Base-by-base conservation (phyloP, 2,888 invertebrate species). In the Abscondita cerata region DNA sequence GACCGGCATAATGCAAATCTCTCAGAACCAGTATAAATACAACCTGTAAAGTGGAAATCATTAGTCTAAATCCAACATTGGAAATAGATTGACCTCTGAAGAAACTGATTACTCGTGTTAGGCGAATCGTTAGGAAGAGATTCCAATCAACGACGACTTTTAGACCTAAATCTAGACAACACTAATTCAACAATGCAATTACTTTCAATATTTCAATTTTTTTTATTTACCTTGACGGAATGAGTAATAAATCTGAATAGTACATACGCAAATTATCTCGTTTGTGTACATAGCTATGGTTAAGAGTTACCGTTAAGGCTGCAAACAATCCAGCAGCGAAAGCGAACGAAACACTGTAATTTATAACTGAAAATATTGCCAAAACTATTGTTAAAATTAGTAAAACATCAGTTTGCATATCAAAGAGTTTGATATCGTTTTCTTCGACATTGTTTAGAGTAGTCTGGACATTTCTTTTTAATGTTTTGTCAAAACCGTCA, bases 211-310 rank as follows among this genome's bases (percentile, higher is more conserved):
- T 25, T 25, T 25, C 6, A n/a, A 25, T 25, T 25, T 25, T 25
- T 6, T 25, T n/a, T 25, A 25, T 25, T 6, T 25, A 25, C 25
- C 25, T 25, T 4, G 25, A 25, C 6, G 25, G 25, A 25, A 25
- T 25, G 68, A 88, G 75, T 13, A 85, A 83, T 64, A 93, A 79
- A 72, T 92, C 90, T 71, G 91, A 90, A 60, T 90, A 86, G 73
- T 88, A 90, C 89, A 92, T 92, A 57, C 91, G 85, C 84, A 89
- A 91, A 75, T 88, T 92, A 59, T 91, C 88, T 62, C 83, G 86
- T 71, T 86, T 85, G 74, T 93, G 93, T 70, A 92, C 87, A 73
- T 88, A 93, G 75, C 93, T 93, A 75, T 93, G 93, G 0, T 88
- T 85, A 0, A 84, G 80, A 0, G 86, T 81, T 82, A 88, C 84